Percentiles rank a stretch among this genome's conserved stretches.
Evolutionary conservation across 2,888 invertebrate species (phyloP).

Genomic region (Drosophila emarginata): DNA sequence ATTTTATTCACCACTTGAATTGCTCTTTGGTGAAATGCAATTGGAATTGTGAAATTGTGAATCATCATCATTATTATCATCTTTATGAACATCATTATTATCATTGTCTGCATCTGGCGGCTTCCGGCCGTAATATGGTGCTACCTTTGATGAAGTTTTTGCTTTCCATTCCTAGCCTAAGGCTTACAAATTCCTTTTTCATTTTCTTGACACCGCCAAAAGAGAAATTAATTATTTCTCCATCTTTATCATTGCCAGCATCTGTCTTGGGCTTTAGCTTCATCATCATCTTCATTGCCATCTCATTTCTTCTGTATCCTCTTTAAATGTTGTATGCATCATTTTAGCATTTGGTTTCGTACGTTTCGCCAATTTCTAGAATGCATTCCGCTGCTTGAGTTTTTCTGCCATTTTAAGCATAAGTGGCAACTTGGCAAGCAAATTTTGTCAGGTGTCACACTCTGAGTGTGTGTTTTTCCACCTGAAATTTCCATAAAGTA

Average conservation of each 20-base stretch:
- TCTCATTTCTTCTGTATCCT: not conserved
- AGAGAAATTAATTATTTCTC: conserved; percentile 11
- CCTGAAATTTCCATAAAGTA: conserved; percentile 46
- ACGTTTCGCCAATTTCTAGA: conserved; percentile 1
- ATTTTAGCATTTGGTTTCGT: not conserved
- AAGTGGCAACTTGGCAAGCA: conserved; percentile 40
- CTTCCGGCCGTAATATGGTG: conserved; percentile 2
- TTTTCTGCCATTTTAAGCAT: conserved; percentile 38
- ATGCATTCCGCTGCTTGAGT: conserved; percentile 43
- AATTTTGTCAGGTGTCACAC: conserved; percentile 52
- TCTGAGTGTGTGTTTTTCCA: conserved; percentile 4
- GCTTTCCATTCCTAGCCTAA: not conserved
- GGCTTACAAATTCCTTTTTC: conserved; percentile 3
- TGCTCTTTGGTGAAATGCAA: conserved; percentile 5
- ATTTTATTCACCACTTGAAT: not conserved
- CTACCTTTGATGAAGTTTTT: conserved; percentile 10
- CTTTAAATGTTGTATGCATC: not conserved
- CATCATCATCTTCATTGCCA: not conserved
- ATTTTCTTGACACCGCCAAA: conserved; percentile 9
- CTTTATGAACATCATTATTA: not conserved
- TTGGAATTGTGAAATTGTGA: not conserved
- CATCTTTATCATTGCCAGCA: not conserved
- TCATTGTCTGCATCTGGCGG: not conserved
- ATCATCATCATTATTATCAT: not conserved
- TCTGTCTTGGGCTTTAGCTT: not conserved